These are phyloP conservation scores for Napeogenes inachia DNA, from an alignment of 2,888 invertebrate species.

Conservation along the genomic window DNA sequence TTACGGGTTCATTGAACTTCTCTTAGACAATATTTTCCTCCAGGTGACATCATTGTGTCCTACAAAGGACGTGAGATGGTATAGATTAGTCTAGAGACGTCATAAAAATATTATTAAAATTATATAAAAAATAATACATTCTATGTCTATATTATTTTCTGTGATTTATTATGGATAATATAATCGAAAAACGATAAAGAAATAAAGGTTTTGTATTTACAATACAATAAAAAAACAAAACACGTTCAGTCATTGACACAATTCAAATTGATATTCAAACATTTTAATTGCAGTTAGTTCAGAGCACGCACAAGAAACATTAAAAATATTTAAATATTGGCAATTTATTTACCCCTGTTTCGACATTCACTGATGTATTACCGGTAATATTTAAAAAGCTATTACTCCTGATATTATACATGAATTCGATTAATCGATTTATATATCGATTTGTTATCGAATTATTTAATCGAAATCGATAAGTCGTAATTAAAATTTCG, in stretches of 20 bases:
- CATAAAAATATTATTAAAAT: not conserved
- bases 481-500: slow-evolving; percentile 41
- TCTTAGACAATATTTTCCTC: slow-evolving; percentile 49
- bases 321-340: slow-evolving; percentile 36
- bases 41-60: slow-evolving; percentile 48
- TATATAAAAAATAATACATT: not conserved
- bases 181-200: no score
- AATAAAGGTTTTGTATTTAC: not conserved
- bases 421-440: slow-evolving; percentile 40
- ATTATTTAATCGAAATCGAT: slow-evolving; percentile 36
- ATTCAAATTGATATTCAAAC: slow-evolving; percentile 32
- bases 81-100: not conserved
- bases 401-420: slow-evolving; percentile 48
- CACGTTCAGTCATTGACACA: slow-evolving; percentile 21
- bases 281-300: slow-evolving; percentile 37
- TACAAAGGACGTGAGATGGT: slow-evolving; percentile 29
- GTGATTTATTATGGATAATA: no score
- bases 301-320: slow-evolving; percentile 33
- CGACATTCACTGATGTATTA: slow-evolving; percentile 50
- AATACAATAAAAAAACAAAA: slow-evolving; percentile 1
- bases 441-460: slow-evolving; percentile 34
- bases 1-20: slow-evolving; percentile 42
- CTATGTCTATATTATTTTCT: not conserved
- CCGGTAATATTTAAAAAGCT: slow-evolving; percentile 59
- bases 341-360: slow-evolving; percentile 40